Percentiles rank a stretch among this genome's conserved stretches.
These are phyloP conservation scores for Chionoecetes opilio DNA, from an alignment of 1,140 invertebrate genomes.

Conservation along the genomic window DNA sequence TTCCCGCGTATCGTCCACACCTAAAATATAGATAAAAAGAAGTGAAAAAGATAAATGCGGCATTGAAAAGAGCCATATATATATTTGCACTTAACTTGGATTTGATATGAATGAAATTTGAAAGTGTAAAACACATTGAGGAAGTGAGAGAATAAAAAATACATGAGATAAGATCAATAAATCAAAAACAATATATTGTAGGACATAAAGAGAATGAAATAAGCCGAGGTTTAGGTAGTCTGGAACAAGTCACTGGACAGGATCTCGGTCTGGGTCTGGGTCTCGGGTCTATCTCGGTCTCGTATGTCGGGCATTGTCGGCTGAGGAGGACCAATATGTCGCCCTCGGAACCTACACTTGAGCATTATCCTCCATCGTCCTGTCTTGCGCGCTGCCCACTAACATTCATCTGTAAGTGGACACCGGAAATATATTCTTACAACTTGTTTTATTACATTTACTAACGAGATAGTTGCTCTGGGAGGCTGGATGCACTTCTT, in stretches of 20 bases:
- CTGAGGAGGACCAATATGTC: constrained; percentile 1
- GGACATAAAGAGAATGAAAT: background rate
- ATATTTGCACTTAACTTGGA: no score
- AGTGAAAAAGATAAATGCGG: no score
- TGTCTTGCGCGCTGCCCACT: background rate
- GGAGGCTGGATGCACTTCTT: background rate
- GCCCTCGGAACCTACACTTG: background rate
- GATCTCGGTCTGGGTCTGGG: background rate
- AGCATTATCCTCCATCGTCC: constrained; percentile 7
- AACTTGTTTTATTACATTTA: background rate
- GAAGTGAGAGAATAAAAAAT: background rate
- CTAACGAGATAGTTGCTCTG: background rate
- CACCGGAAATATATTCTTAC: constrained; percentile 29
- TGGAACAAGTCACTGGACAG: background rate
- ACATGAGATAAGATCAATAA: background rate
- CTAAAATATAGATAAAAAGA: no score
- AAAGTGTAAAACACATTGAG: background rate
- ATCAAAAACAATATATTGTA: background rate
- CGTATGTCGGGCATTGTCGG: no score
- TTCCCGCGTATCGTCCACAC: no score
- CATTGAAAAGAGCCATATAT: no score
- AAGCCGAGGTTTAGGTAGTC: background rate
- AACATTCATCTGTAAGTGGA: background rate
- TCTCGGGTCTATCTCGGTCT: no score
- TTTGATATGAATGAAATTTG: background rate